Conservation (phyloP, 2,888 invertebrate species). For the Agrilus biguttatus region DNA sequence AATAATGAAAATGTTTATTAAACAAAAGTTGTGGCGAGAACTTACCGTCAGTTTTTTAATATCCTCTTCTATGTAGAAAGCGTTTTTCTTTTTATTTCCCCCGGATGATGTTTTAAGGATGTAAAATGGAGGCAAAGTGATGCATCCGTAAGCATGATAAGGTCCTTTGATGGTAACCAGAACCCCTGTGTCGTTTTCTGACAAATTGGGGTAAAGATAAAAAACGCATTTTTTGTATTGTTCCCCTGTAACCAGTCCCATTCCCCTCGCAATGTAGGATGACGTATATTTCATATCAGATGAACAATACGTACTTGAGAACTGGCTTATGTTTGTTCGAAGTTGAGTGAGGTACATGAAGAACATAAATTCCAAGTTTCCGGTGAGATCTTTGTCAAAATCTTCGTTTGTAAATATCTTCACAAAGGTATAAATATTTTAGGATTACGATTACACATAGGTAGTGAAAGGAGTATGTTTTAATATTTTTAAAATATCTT, state of each 20-base stretch:
- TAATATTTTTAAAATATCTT: too few species aligned
- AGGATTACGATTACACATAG: too few species aligned
- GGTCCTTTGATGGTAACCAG: constrained; percentile 25
- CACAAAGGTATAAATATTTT: constrained; percentile 20
- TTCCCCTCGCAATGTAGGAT: constrained; percentile 44
- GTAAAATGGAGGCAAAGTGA: constrained; percentile 14
- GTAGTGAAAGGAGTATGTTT: too few species aligned
- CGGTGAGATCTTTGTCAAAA: constrained; percentile 35
- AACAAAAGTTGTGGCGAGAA: too few species aligned
- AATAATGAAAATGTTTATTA: too few species aligned
- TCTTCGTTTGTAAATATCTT: constrained; percentile 45
- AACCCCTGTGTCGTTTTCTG: constrained; percentile 13
- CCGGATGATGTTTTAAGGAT: constrained; percentile 4
- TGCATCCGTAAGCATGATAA: constrained; percentile 20
- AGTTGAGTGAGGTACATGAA: constrained; percentile 38
- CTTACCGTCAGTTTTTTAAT: too few species aligned
- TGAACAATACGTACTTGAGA: constrained; percentile 12
- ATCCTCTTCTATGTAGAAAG: too few species aligned
- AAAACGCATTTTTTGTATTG: constrained; percentile 39
- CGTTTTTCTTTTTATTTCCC: too few species aligned
- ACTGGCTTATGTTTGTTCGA: constrained; percentile 24
- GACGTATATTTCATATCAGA: constrained; percentile 25
- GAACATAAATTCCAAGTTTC: constrained; percentile 41
- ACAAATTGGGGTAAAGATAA: constrained; percentile 35
- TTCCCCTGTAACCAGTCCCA: constrained; percentile 44